Conservation (phyloP, 2,888 invertebrate genomes). For the Physocephala rufipes region DNA sequence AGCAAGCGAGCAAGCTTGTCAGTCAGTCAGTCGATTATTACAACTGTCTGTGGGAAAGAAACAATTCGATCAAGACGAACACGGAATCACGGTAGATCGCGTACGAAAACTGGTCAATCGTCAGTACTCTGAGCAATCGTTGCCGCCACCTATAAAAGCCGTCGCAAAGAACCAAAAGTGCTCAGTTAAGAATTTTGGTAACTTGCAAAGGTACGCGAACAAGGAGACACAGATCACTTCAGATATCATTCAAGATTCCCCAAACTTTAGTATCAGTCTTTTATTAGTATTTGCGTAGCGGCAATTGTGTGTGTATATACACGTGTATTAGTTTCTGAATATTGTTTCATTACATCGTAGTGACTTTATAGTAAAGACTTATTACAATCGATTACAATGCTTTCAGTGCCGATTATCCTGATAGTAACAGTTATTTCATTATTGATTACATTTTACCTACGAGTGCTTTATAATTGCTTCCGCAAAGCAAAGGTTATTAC, state of each 20-base stretch:
- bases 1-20: too few species aligned
- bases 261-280: not conserved
- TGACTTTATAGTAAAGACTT: not conserved
- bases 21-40: slow-evolving; percentile 5
- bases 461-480: slow-evolving; percentile 38
- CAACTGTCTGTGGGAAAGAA: slow-evolving; percentile 21
- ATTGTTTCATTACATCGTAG: not conserved
- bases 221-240: not conserved
- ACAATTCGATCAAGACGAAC: slow-evolving; percentile 31
- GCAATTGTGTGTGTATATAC: too few species aligned
- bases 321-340: too few species aligned
- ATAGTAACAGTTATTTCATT: slow-evolving; percentile 26
- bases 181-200: slow-evolving; percentile 51
- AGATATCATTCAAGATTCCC: not conserved
- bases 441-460: slow-evolving; percentile 34
- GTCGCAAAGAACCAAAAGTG: slow-evolving; percentile 45
- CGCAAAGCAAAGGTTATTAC: slow-evolving; percentile 41
- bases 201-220: slow-evolving; percentile 43
- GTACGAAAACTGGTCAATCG: slow-evolving; percentile 33
- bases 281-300: not conserved
- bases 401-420: slow-evolving; percentile 27
- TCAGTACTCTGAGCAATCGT: slow-evolving; percentile 15
- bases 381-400: slow-evolving; percentile 1
- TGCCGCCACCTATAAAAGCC: slow-evolving; percentile 50
- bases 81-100: slow-evolving; percentile 34